Evolutionary conservation across 2,797 vertebrate genomes (phyloP), one percentile per base, ranked within the genome.

Genomic region (Geotrypetes seraphini): DNA sequence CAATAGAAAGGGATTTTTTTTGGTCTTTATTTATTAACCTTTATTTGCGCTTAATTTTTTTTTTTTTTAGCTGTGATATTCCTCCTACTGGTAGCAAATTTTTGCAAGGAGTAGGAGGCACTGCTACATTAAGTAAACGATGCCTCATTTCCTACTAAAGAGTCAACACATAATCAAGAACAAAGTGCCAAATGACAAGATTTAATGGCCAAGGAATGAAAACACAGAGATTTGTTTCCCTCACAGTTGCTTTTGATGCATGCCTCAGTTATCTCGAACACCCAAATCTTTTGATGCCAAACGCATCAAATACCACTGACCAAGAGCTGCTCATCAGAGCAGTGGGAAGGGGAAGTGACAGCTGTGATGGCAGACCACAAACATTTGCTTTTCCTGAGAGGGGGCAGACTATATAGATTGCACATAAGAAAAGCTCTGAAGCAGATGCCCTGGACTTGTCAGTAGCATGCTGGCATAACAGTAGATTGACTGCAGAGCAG

Each of bases 301-400:
- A n/a, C n/a, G n/a, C n/a, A n/a, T n/a, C n/a, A n/a, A n/a, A n/a
- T n/a, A n/a, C n/a, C 12, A 16, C 10, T 33, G 22, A 26, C 31
- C 28, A 30, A 40, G 33, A 20, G 43, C 32, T 13, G 13, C 13
- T 17, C 11, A 12, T 2, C 7, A 16, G 31, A 41, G 19, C n/a
- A 12, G 2, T 8, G 26, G 5, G 44, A 43, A 47, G 35, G 47
- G 49, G 63, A 60, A 57, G 45, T 52, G 19, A 64, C 20, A 77
- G 58, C 47, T 68, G 63, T 49, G 43, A 50, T 38, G 24, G 54
- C 49, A 47, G 31, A 52, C 25, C 32, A 57, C 40, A 51, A 66
- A 73, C 33, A 56, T 75, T 53, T 58, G 51, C 33, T 31, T 59
- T 19, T 59, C 67, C 43, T 39, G 16, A 11, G 18, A 42, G 33